These are phyloP conservation scores for Pachyramphus minor DNA, from an alignment of 2,113 vertebrate species.

Conservation along the genomic window DNA sequence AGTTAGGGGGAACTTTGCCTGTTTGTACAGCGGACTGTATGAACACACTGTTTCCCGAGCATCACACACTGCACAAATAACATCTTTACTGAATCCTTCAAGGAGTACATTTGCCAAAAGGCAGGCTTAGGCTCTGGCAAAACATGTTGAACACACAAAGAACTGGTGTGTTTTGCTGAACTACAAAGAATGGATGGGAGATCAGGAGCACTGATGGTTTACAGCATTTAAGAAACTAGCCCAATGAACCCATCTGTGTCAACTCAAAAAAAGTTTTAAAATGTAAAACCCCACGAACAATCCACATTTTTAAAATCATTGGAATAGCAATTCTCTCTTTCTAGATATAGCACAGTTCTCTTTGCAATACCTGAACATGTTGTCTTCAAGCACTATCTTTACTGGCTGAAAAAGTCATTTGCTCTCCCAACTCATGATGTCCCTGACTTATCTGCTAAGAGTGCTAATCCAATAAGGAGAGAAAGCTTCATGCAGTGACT, in stretches of 20 bases:
- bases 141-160: background rate
- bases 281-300: background rate
- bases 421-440: background rate
- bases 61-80: background rate
- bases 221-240: background rate
- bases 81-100: background rate
- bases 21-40: background rate
- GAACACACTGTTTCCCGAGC: background rate
- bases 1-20: background rate
- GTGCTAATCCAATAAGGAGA: background rate
- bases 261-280: background rate
- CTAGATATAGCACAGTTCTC: background rate
- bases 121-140: background rate
- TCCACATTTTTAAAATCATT: background rate
- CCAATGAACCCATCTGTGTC: background rate
- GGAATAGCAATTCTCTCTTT: background rate
- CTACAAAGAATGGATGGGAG: background rate
- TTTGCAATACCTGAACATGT: background rate
- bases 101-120: background rate
- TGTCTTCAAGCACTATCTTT: background rate
- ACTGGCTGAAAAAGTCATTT: background rate
- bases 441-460: background rate
- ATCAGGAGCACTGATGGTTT: background rate
- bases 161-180: background rate
- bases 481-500: background rate